Conservation (phyloP, 2,797 vertebrate genomes). For the Octomys mimax region DNA sequence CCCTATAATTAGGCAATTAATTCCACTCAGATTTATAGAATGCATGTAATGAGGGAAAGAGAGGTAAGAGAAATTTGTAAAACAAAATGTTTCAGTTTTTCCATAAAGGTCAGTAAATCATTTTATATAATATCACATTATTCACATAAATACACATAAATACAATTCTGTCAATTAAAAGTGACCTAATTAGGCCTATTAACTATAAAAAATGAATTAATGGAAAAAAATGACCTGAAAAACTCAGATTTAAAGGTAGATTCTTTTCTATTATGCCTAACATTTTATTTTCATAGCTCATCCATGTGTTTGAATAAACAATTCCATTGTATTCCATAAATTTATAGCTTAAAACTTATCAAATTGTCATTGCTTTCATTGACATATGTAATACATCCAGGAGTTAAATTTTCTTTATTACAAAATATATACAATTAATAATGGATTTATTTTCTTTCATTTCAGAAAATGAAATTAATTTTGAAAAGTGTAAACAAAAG, state of each 20-base stretch:
- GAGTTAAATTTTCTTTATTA: not conserved
- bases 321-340: not conserved
- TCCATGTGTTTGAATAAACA: not conserved
- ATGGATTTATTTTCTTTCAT: not conserved
- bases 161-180: not conserved
- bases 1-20: conserved; percentile 81
- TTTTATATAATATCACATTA: not conserved
- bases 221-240: not conserved
- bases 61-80: conserved; percentile 63
- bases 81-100: conserved; percentile 71
- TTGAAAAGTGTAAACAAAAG: not conserved
- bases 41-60: conserved; percentile 39
- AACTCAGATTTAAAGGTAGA: not conserved
- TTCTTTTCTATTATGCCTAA: not conserved
- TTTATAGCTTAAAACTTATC: not conserved
- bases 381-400: not conserved
- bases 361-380: conserved; percentile 1
- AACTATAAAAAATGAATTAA: conserved; percentile 25
- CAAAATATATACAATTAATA: not conserved
- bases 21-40: conserved; percentile 59
- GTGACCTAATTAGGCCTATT: not conserved
- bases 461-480: not conserved
- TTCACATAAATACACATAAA: not conserved
- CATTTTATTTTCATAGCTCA: not conserved
- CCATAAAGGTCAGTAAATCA: conserved; percentile 55